Evolutionary conservation across 2,113 vertebrate species (phyloP).

Genomic region (Saccopteryx leptura): DNA sequence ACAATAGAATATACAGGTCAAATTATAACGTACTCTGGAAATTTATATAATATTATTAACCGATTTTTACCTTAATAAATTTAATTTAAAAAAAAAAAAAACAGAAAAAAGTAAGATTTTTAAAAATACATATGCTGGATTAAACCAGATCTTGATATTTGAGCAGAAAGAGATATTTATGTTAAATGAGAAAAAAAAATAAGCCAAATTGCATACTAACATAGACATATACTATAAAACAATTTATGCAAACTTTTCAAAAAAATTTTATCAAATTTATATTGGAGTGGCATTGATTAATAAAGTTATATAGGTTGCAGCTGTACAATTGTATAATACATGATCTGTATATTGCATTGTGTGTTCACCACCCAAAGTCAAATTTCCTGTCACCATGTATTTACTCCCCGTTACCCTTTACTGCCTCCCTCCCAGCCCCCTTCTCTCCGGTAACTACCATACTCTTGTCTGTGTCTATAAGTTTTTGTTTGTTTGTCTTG

Average conservation of each 20-base stretch:
- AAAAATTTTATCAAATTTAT: not conserved
- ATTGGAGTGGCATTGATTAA: not conserved
- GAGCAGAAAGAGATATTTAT: not conserved
- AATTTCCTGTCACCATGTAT: not conserved
- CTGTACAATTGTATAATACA: not conserved
- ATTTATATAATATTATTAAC: not conserved
- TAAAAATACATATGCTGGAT: constrained; percentile 1
- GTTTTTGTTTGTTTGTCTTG: not conserved
- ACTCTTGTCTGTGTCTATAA: not conserved
- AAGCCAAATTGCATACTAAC: not conserved
- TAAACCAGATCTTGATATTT: constrained; percentile 1
- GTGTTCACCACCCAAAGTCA: not conserved
- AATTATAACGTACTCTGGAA: not conserved
- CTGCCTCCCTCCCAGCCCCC: not conserved
- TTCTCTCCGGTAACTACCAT: not conserved
- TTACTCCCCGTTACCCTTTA: not conserved
- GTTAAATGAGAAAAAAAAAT: not conserved
- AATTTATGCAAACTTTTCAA: not conserved
- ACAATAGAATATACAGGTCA: not conserved
- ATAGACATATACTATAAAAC: not conserved
- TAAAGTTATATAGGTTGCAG: not conserved
- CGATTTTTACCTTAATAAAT: not conserved
- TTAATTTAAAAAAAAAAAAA: not conserved
- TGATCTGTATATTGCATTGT: not conserved
- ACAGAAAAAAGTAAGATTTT: not conserved